phyloP scores from a whole-genome alignment of 2,113 vertebrate species.

The Myocastor coypus region DNA sequence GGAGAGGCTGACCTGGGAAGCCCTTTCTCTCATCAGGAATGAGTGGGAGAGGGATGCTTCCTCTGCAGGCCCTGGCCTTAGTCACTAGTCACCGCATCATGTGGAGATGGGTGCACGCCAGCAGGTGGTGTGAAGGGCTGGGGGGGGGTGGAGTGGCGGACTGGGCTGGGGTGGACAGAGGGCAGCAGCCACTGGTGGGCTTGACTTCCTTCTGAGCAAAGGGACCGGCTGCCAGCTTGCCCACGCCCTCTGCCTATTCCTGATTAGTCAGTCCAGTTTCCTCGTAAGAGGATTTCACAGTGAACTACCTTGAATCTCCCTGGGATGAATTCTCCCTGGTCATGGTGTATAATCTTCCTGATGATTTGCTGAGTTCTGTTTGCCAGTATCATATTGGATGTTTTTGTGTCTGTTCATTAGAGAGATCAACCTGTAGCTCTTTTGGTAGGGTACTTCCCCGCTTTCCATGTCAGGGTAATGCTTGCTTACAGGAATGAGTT shows the following conservation, averaged over 20 bases:
- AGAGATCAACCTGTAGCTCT: too few species aligned
- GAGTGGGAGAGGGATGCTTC: slow-evolving; percentile 61
- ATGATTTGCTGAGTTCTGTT: too few species aligned
- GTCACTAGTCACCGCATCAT: neutral
- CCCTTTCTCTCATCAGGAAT: slow-evolving; percentile 70
- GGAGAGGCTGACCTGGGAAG: slow-evolving; percentile 71
- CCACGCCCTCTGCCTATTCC: slow-evolving; percentile 48
- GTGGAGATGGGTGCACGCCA: neutral
- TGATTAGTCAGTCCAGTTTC: slow-evolving; percentile 32
- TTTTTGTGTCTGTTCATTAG: too few species aligned
- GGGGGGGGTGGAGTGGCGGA: neutral
- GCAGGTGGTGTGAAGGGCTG: neutral
- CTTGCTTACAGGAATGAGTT: too few species aligned
- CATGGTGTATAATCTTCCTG: too few species aligned
- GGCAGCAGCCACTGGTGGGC: slow-evolving; percentile 4
- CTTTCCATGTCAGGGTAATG: too few species aligned
- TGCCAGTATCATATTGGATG: too few species aligned
- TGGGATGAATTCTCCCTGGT: too few species aligned
- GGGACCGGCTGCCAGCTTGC: neutral
- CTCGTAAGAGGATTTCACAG: slow-evolving; percentile 64
- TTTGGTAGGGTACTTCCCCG: too few species aligned
- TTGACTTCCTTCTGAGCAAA: neutral
- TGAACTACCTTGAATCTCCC: slow-evolving; percentile 60
- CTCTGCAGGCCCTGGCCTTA: neutral
- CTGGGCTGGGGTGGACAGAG: neutral